These are phyloP conservation scores for Oligia latruncula DNA, from an alignment of 2,888 invertebrate species.

Conservation along the genomic window DNA sequence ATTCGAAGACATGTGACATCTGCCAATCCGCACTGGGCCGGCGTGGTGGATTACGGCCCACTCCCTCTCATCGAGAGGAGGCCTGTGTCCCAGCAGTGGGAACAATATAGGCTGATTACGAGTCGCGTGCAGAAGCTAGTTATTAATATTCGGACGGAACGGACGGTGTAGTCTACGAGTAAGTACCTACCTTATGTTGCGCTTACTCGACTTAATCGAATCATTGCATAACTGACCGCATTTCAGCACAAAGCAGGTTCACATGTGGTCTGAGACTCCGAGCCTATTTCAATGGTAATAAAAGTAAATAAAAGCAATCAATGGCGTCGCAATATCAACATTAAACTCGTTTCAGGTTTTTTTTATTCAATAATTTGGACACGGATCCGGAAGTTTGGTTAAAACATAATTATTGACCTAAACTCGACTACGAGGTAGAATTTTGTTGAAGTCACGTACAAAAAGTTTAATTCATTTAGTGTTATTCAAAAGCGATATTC, in stretches of 20 bases:
- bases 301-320: conserved; percentile 48
- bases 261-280: conserved; percentile 37
- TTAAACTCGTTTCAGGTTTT: conserved; percentile 6
- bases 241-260: conserved; percentile 51
- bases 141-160: conserved; percentile 26
- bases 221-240: conserved; percentile 66
- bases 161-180: neutral
- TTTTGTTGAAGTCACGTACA: neutral
- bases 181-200: conserved; percentile 31
- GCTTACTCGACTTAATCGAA: conserved; percentile 38
- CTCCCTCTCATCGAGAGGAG: no score
- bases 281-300: conserved; percentile 24
- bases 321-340: conserved; percentile 18
- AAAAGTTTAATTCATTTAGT: neutral
- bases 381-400: neutral
- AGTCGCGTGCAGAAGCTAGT: neutral
- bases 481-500: neutral
- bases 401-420: neutral
- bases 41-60: no score
- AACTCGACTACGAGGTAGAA: neutral
- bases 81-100: no score
- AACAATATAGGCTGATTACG: no score
- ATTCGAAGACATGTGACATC: no score
- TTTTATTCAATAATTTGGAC: neutral
- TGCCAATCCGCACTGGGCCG: no score